Percentiles rank a stretch among this genome's conserved stretches.
Conservation (phyloP, 1,140 invertebrate genomes). For the Hetaerina americana region DNA sequence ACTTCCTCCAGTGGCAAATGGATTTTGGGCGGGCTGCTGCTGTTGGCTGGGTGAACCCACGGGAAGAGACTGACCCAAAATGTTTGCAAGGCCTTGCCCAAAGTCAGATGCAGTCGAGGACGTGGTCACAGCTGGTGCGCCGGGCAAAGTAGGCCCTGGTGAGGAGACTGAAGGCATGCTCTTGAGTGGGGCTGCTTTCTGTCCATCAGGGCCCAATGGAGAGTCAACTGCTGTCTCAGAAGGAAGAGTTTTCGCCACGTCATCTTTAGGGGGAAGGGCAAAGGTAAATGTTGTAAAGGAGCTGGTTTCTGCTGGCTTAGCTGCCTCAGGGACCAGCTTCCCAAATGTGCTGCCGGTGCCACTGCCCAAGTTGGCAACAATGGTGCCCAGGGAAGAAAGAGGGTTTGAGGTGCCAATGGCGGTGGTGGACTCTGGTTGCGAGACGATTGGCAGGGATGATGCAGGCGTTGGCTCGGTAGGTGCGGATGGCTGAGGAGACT, state of each 20-base stretch:
- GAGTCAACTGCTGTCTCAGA: neutral
- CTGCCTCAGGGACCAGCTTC: neutral
- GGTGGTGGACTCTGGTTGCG: neutral
- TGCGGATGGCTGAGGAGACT: neutral
- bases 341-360: neutral
- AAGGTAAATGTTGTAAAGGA: neutral
- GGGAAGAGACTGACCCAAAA: neutral
- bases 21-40: neutral
- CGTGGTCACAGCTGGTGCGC: neutral
- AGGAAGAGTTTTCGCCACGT: neutral
- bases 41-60: neutral
- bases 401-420: neutral
- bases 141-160: neutral
- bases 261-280: neutral
- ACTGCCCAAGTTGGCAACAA: neutral
- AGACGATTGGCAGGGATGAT: neutral
- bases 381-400: neutral
- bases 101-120: neutral
- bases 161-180: neutral
- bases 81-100: neutral
- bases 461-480: neutral
- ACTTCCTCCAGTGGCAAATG: neutral
- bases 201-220: neutral
- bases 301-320: neutral
- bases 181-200: neutral